Base-by-base conservation (phyloP, 2,888 invertebrate species). In the Drosophila mimetica region DNA sequence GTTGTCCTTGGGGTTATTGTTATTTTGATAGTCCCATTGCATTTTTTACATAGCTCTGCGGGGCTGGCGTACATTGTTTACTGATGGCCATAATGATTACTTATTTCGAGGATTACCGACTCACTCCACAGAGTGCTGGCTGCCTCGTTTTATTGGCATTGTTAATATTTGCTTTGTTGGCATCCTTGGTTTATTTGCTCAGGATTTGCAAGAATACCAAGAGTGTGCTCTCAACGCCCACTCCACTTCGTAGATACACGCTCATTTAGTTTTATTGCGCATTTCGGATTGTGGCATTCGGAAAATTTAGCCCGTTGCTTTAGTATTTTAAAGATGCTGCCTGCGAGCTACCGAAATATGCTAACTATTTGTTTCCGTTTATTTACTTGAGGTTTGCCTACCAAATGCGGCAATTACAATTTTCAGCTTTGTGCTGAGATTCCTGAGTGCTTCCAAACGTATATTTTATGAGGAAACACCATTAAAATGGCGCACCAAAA, bases 91-190 rank as follows among this genome's bases (percentile, higher is more conserved):
- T 81, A 77, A 86, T 86, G 87, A 86, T 86, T 81, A 86, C 86
- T 86, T 80, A 86, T 81, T 86, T 80, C 69, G 75, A 80, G 86
- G 80, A 81, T 81, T 81, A 86, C 86, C 72, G 57, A 69, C 61
- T 44, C 61, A 36, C 30, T 22, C 39, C 18, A 18, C 54, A 16
- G 41, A 30, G 25, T 25, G 25, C 22, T 18, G 22, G 22, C 44
- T n/a, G 46, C 64, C 72, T 60, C 52, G 66, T 75, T 77, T 81
- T 86, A 86, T 86, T 81, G 86, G 86, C 73, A 69, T 80, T 86
- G 86, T 80, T 86, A 83, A 79, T 81, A 86, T 81, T 86, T 81
- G 80, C 80, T 75, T 71, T 61, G 60, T 41, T 54, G 50, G 46
- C 63, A 50, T 63, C 44, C 71, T 64, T 86, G 79, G 75, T 86